Conservation (phyloP, 2,113 vertebrate species). For the Atrichornis clamosus region DNA sequence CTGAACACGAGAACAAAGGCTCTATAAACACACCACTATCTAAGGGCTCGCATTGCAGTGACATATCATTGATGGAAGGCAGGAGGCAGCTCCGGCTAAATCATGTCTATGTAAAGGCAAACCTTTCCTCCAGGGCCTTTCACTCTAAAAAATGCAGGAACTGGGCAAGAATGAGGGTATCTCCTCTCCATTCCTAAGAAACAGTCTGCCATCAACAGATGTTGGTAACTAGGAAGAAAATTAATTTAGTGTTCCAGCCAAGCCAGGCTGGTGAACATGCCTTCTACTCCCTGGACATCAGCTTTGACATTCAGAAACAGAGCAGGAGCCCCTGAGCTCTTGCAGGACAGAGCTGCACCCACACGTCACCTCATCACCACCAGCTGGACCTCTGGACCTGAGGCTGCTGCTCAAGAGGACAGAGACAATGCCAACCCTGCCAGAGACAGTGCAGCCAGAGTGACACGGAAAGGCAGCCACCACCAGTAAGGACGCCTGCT, state of each 20-base stretch:
- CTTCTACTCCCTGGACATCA: neutral
- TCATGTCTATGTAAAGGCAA: neutral
- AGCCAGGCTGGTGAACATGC: neutral
- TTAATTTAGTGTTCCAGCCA: neutral
- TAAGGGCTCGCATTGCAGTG: neutral
- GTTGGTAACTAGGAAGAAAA: neutral
- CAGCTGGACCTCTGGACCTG: neutral
- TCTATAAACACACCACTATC: neutral
- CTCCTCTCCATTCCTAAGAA: neutral
- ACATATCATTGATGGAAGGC: neutral
- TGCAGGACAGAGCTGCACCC: neutral
- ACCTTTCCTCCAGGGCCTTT: neutral
- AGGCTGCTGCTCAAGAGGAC: neutral
- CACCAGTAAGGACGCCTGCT: neutral
- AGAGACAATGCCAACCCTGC: neutral
- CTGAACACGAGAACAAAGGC: constrained; percentile 4
- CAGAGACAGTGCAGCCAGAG: neutral
- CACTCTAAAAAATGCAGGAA: neutral
- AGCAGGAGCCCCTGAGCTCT: neutral
- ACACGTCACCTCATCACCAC: neutral
- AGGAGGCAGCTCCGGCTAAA: constrained; percentile 1
- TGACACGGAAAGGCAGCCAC: neutral
- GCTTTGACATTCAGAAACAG: neutral
- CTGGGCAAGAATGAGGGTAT: neutral
- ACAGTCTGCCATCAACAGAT: neutral